Conservation (phyloP, 2,797 vertebrate species). For the Poliocrania exsul region DNA sequence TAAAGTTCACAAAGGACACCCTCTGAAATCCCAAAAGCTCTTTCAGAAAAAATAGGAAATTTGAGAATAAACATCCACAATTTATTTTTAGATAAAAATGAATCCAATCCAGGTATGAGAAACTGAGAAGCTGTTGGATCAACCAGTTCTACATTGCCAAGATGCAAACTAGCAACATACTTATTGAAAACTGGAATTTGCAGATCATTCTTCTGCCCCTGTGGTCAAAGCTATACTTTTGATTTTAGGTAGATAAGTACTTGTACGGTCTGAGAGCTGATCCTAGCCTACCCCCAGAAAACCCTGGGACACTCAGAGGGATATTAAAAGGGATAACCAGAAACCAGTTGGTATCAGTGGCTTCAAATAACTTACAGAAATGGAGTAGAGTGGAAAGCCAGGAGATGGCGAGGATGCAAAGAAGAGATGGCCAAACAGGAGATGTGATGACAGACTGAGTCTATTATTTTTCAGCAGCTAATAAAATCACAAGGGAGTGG, state of each 20-base stretch:
- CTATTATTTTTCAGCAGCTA: background rate
- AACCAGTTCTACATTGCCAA: background rate
- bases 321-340: background rate
- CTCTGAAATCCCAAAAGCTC: background rate
- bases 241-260: background rate
- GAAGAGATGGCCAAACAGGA: background rate
- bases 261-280: background rate
- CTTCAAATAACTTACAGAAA: background rate
- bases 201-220: background rate
- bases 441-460: background rate
- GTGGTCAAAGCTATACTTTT: background rate
- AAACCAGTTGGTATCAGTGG: background rate
- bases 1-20: background rate
- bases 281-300: background rate
- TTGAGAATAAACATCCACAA: background rate
- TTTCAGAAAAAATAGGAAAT: background rate
- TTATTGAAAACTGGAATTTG: background rate
- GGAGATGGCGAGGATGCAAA: background rate
- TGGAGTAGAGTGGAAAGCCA: background rate
- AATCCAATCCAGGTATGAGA: background rate
- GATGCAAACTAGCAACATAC: background rate
- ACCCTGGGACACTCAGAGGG: accelerated
- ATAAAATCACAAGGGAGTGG: background rate
- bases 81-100: background rate
- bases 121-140: background rate